Evolutionary conservation across 2,888 invertebrate genomes (phyloP).

Genomic region (Lumbricus terrestris): DNA sequence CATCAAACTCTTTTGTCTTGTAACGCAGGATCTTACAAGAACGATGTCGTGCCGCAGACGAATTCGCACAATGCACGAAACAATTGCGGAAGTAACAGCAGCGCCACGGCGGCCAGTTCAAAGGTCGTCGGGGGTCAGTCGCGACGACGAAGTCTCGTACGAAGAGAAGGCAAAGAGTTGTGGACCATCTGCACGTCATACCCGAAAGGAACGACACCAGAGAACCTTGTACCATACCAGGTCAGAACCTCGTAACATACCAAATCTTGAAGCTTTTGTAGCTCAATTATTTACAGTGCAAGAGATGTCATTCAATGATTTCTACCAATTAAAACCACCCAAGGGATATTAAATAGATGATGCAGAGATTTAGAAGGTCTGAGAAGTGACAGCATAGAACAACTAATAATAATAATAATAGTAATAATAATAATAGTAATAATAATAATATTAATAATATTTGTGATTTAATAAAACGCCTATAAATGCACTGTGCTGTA

Average conservation of each 20-base stretch:
- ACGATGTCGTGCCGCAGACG: background rate
- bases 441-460: too few relatives aligned
- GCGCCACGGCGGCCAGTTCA: background rate
- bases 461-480: too few relatives aligned
- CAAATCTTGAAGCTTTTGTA: too few relatives aligned
- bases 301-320: background rate
- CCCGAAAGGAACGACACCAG: conserved; percentile 35
- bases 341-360: too few relatives aligned
- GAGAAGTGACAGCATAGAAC: too few relatives aligned
- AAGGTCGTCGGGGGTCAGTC: background rate
- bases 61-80: background rate
- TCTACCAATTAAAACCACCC: too few relatives aligned
- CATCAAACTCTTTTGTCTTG: too few relatives aligned
- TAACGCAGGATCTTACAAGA: background rate
- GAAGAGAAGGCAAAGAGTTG: conserved; percentile 27
- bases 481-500: too few relatives aligned
- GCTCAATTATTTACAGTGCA: too few relatives aligned
- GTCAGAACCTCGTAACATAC: conserved; percentile 27
- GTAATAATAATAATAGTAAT: too few relatives aligned
- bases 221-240: conserved; percentile 36
- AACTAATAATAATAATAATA: too few relatives aligned
- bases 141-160: conserved; percentile 22
- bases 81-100: background rate
- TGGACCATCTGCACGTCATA: conserved; percentile 33
- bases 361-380: too few relatives aligned